Conservation (phyloP, 1,140 invertebrate species). For the Drosophila sulfurigaster region DNA sequence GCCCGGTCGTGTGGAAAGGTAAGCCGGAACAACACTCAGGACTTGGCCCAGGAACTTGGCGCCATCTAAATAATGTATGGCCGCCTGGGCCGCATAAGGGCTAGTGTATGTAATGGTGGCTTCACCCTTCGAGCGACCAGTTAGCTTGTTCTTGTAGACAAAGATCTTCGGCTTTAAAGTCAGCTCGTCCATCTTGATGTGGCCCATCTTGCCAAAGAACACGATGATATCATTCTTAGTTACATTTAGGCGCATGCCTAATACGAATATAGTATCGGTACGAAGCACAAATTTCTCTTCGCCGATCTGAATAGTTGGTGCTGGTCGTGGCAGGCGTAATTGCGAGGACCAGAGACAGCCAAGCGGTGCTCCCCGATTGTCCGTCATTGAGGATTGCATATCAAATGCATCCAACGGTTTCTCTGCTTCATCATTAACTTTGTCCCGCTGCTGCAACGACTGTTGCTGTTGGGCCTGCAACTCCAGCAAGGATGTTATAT, state of each 20-base stretch:
- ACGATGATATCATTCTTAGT: constrained; percentile 68
- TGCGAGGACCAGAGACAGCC: constrained; percentile 19
- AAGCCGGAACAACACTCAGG: constrained; percentile 63
- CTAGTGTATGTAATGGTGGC: constrained; percentile 65
- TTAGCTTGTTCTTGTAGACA: constrained; percentile 72
- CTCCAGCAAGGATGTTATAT: constrained; percentile 8
- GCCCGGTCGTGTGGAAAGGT: constrained; percentile 52
- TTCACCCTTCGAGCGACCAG: constrained; percentile 63
- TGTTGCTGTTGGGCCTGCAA: neutral
- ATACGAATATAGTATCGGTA: constrained; percentile 63
- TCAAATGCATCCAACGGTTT: constrained; percentile 23
- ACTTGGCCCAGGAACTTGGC: constrained; percentile 54
- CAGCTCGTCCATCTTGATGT: constrained; percentile 50
- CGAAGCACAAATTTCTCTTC: constrained; percentile 55
- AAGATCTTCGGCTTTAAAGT: constrained; percentile 65
- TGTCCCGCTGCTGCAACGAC: constrained; percentile 3
- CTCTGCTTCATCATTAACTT: neutral
- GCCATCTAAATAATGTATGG: constrained; percentile 52
- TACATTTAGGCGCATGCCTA: constrained; percentile 64
- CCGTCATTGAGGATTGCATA: constrained; percentile 4
- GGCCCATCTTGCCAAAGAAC: constrained; percentile 59
- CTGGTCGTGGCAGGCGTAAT: neutral
- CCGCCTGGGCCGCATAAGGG: constrained; percentile 58
- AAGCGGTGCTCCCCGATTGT: constrained; percentile 3
- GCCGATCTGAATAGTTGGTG: constrained; percentile 34